Base-by-base conservation (phyloP, 1,140 invertebrate species). In the Temnothorax longispinosus region DNA sequence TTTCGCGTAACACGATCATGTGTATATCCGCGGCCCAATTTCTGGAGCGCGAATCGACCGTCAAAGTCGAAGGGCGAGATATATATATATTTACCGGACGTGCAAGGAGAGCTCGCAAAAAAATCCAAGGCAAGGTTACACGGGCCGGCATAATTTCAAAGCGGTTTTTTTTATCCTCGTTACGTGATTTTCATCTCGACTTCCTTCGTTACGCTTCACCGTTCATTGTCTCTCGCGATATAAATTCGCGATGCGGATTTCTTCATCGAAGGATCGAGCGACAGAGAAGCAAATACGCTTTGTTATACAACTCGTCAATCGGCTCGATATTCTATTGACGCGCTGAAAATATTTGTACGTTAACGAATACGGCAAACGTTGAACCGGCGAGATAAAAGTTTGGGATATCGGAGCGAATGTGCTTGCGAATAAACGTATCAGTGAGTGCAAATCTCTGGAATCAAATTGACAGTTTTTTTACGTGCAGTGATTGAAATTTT, bases 131-230 rank as follows among this genome's bases (percentile, higher is more conserved):
- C 80, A 62, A 41, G 80, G 86, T 78, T 69, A 65, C 21, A 44
- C 8, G 50, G n/a, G 32, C 27, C 44, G 77, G 64, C 54, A 54
- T 65, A 54, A 86, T 90, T 90, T 65, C 58, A 65, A 72, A 32
- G 58, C 86, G 56, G 18, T 71, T 71, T 41, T 71, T 72, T 77
- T 62, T 74, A 58, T 1, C 5, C 80, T 85, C 50, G 35, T 85
- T 64, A 35, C 62, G 56, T 88, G 86, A 81, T 90, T 90, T 90
- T 88, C 84, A 84, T 62, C 67, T 72, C 54, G 32, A 52, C 15
- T 54, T 60, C 67, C 81, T 67, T 72, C 89, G 89, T 90, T 90
- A 86, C 81, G 86, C 76, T 90, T 65, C 62, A 62, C 76, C 75
- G 44, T 89, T 60, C 69, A 60, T 75, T 75, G 69, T 84, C 54